Percentiles rank a stretch among this genome's conserved stretches.
Conservation (phyloP, 2,888 invertebrate species). For the Gymnocheta viridis region DNA sequence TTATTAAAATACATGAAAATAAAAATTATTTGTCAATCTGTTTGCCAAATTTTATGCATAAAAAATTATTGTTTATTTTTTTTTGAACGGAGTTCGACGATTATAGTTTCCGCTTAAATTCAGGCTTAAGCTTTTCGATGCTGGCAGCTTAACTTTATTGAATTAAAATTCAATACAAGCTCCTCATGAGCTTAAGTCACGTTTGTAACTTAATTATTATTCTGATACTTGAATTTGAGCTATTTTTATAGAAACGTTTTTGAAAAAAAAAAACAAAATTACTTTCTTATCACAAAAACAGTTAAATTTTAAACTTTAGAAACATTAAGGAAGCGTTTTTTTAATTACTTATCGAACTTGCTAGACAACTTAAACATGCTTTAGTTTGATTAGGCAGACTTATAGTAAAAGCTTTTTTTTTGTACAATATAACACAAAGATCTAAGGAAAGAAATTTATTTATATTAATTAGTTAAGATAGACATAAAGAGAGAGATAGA, state of each 20-base stretch:
- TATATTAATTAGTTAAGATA: slow-evolving; percentile 27
- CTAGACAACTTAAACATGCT: slow-evolving; percentile 20
- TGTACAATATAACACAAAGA: slow-evolving; percentile 53
- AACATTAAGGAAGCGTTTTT: slow-evolving; percentile 23
- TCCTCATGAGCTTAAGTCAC: no score
- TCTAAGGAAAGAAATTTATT: slow-evolving; percentile 43
- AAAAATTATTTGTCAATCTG: no score
- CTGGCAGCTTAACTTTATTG: no score
- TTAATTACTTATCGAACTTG: no score
- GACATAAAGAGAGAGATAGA: neutral
- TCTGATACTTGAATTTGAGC: slow-evolving; percentile 2
- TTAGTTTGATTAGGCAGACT: neutral
- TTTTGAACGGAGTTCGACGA: no score
- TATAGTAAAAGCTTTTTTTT: slow-evolving; percentile 21
- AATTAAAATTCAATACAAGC: no score
- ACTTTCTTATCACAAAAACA: slow-evolving; percentile 32
- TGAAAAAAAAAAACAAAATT: slow-evolving; percentile 9
- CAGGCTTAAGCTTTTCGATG: no score
- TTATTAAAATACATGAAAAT: no score
- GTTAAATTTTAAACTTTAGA: slow-evolving; percentile 11
- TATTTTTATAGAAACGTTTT: neutral
- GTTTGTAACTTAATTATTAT: no score
- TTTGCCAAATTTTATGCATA: no score
- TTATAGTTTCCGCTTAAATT: no score
- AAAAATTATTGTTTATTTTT: no score